phyloP scores from a whole-genome alignment of 2,888 invertebrate species.

The Agrochola lota region DNA sequence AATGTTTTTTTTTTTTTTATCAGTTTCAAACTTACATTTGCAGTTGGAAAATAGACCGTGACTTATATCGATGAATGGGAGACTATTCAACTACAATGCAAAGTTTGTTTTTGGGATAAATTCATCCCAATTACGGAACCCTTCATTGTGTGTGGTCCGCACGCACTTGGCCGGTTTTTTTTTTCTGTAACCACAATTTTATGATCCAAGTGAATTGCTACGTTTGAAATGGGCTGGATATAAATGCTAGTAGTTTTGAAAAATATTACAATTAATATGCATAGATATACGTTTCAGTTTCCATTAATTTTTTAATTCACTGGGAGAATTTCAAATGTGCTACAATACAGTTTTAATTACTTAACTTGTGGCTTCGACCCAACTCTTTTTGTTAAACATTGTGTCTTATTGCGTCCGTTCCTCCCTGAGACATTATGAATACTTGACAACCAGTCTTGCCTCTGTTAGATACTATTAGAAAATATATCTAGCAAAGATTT shows the following conservation, averaged over 20 bases:
- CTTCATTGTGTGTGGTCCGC: no score
- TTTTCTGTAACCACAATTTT: not conserved
- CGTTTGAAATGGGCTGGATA: not conserved
- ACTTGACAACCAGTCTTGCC: not conserved
- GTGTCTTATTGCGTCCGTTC: not conserved
- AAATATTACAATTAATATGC: not conserved
- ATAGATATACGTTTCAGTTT: not conserved
- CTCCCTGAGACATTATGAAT: not conserved
- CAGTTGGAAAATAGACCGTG: no score
- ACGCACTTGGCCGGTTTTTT: no score
- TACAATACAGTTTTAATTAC: slow-evolving; percentile 6
- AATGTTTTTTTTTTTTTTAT: no score
- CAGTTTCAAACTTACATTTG: no score
- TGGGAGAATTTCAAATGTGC: slow-evolving; percentile 22
- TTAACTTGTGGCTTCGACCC: slow-evolving; percentile 10
- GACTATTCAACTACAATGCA: no score
- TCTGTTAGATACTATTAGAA: not conserved
- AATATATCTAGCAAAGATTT: not conserved
- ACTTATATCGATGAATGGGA: no score
- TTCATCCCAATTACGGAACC: no score
- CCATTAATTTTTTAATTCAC: no score
- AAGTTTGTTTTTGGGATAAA: no score
- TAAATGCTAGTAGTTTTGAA: not conserved
- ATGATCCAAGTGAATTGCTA: not conserved
- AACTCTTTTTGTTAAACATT: slow-evolving; percentile 24